Evolutionary conservation across 2,888 invertebrate species (phyloP), one percentile per base, ranked within the genome.

Genomic region (Platycheirus rosarum): DNA sequence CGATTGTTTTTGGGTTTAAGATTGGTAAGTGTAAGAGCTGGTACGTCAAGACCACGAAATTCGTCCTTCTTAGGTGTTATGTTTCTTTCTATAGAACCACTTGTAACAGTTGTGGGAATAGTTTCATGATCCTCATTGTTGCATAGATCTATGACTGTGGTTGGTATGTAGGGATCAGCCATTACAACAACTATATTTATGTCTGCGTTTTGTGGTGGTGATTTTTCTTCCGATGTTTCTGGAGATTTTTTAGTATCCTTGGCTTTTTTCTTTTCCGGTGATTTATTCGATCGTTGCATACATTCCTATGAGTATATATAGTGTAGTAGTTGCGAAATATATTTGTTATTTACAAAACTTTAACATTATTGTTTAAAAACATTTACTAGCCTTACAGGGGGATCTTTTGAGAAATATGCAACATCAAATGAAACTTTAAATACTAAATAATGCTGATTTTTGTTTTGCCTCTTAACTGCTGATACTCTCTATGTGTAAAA

Each of bases 281-380:
- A 77, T 68, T 71, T 62, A 2, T 51, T 79, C 1, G 73, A 69
- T 16, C 82, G 82, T 42, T 82, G 82, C 48, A 82, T 82, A 20
- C 62, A 48, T 29, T 82, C 82, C 82, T 82, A 76, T 23, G 44
- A 18, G 42, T 60, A 42, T 55, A 40, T 55, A 53, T 20, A 42
- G 16, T 40, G 44, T 18, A 8, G 7, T 44, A 4, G 16, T 13
- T 11, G 14, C 40, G 29, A 18, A 7, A n/a, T 42, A 44, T 29
- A 37, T 48, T 23, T 48, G 3, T 32, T 32, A 8, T 8, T 7
- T 32, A 6, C 6, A 4, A 23, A 23, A 23, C 23, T 23, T 23
- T 23, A 23, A 23, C 23, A 23, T 4, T 32, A 8, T 8, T 32
- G 4, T 8, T 32, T 6, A 32, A 7, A 8, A 32, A 32, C 29